A percentile compares a stretch with the other conserved stretches of the same genome.
Conservation (phyloP, 2,797 vertebrate species). For the Muscicapa comitata region DNA sequence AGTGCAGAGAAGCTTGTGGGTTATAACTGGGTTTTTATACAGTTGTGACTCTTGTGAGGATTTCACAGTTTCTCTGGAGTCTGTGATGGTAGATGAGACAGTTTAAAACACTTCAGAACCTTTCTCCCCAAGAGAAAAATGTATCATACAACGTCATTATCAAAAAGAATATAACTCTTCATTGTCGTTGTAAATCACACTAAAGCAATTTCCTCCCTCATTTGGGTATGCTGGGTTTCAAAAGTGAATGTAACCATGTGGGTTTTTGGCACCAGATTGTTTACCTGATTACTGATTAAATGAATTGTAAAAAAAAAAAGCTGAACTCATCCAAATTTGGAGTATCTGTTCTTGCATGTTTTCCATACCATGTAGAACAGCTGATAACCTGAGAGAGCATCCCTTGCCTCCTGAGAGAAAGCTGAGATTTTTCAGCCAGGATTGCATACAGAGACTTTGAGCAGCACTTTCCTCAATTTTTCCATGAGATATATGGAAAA, state of each 20-base stretch:
- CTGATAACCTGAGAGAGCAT: neutral
- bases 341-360: neutral
- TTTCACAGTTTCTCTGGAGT: neutral
- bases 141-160: neutral
- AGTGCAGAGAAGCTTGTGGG: neutral
- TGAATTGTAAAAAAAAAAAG: neutral
- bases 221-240: neutral
- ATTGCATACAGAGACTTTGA: neutral
- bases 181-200: neutral
- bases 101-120: neutral
- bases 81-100: neutral
- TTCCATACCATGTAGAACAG: neutral
- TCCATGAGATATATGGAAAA: neutral
- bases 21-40: neutral
- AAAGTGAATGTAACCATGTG: neutral
- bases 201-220: neutral
- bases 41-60: neutral
- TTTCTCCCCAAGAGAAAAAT: neutral
- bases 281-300: neutral
- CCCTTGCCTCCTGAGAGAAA: neutral
- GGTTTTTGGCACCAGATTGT: neutral
- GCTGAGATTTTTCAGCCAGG: neutral
- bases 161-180: neutral
- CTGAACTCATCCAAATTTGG: neutral
- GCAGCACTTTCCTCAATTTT: neutral